Conservation (phyloP, 2,797 vertebrate genomes). For the Sarcoramphus papa region DNA sequence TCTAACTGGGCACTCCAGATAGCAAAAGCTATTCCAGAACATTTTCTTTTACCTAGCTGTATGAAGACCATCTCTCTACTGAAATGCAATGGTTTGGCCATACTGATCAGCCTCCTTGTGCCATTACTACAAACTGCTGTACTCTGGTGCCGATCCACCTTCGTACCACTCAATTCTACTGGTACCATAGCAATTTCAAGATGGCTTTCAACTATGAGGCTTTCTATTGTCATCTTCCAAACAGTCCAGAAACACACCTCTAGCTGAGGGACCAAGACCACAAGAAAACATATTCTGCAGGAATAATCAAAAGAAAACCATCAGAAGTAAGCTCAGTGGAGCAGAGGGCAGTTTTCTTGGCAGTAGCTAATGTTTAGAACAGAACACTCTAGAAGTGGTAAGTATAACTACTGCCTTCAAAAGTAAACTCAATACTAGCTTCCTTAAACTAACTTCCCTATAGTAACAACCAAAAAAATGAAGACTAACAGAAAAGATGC, state of each 20-base stretch:
- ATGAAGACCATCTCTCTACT: neutral
- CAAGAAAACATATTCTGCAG: neutral
- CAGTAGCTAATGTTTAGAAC: neutral
- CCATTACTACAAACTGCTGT: neutral
- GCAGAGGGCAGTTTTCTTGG: neutral
- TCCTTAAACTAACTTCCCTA: neutral
- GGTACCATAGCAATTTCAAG: neutral
- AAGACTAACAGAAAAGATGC: neutral
- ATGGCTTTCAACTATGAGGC: neutral
- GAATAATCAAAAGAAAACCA: neutral
- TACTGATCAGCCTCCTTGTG: neutral
- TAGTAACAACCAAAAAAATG: neutral
- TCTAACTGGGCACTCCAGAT: neutral
- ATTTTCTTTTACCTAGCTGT: neutral
- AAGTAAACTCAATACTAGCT: neutral
- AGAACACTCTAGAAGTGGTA: neutral
- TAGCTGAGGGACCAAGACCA: neutral
- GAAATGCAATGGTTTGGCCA: neutral
- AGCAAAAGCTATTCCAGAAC: neutral
- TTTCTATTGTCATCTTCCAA: neutral
- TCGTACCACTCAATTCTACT: rapidly evolving
- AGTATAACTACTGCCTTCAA: neutral
- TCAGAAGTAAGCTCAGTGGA: neutral
- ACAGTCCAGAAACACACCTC: neutral
- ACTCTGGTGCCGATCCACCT: neutral